Base-by-base conservation (phyloP, 1,140 invertebrate genomes). In the Bombus soroeensis region DNA sequence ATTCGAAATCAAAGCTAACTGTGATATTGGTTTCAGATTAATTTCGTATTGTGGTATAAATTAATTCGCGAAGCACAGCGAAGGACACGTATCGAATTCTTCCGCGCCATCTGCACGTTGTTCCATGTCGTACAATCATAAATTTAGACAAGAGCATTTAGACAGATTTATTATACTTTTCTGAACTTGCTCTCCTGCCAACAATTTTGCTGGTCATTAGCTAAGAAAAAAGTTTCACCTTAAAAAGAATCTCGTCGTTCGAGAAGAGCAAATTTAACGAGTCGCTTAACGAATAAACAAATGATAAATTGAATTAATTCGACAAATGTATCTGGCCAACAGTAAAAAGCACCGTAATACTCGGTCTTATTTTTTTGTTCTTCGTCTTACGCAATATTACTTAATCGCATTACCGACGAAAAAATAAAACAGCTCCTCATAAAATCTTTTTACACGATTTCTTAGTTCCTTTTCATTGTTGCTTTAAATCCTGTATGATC, bases 151-250 rank as follows among this genome's bases (percentile, higher is more conserved):
- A 79, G 32, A 18, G 64, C 71, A 39, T 25, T 22, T 22, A 25
- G 66, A 79, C 22, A 62, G 83, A 84, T 84, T 84, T 84, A 84
- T 79, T 72, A 25, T 32, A 71, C 53, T 25, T n/a, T 25, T 6
- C 66, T 47, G 53, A 72, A 84, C 25, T 47, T 72, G 76, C 75
- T 59, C 43, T 59, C 22, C 22, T n/a, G n/a, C 28, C 53, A 39
- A 8, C 53, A 9, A 64, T 82, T 28, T 28, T 39, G 75, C 57
- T 59, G 3, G 43, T 37, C 41, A 81, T 34, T 41, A 39, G 57
- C 34, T 6, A 53, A 53, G 47, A 53, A 22, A 18, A 41, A 53
- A 62, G 1, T 66, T 28, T 15, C 10, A 34, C 8, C 32, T 68
- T 34, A 39, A 28, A 4, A 70, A 5, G 8, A 74, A 34, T 39